phyloP scores from a whole-genome alignment of 1,140 invertebrate species.

The Octopus bimaculoides region DNA sequence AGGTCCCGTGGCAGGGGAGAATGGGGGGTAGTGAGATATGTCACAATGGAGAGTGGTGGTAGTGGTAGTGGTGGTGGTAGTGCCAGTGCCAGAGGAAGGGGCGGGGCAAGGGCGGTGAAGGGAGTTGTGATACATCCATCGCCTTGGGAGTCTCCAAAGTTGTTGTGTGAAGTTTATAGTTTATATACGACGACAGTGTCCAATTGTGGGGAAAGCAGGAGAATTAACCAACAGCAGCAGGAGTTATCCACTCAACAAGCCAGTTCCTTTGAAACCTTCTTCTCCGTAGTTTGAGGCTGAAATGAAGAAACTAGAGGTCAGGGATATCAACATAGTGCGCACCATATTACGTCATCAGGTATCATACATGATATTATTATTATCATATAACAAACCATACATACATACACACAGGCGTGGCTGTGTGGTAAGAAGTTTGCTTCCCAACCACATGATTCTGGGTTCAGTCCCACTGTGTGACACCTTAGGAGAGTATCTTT shows the following conservation, averaged over 20 bases:
- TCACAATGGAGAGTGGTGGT: too few relatives aligned
- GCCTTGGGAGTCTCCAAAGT: too few relatives aligned
- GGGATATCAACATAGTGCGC: neutral
- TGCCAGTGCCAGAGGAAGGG: too few relatives aligned
- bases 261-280: slow-evolving; percentile 51
- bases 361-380: neutral
- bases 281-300: slow-evolving; percentile 34
- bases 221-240: too few relatives aligned
- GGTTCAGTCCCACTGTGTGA: neutral
- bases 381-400: neutral
- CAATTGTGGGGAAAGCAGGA: too few relatives aligned
- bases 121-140: too few relatives aligned
- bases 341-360: neutral
- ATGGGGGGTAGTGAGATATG: too few relatives aligned
- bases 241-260: slow-evolving; percentile 35
- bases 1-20: too few relatives aligned
- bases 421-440: neutral
- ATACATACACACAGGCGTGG: neutral
- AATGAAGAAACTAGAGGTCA: slow-evolving; percentile 17
- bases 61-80: too few relatives aligned
- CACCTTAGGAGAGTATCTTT: neutral
- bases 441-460: neutral
- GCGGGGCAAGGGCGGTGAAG: too few relatives aligned
- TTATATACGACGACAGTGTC: too few relatives aligned
- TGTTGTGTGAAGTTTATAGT: too few relatives aligned